Percentiles rank a stretch among this genome's conserved stretches.
Evolutionary conservation across 1,140 invertebrate genomes (phyloP).

Genomic region (Microplitis demolitor): DNA sequence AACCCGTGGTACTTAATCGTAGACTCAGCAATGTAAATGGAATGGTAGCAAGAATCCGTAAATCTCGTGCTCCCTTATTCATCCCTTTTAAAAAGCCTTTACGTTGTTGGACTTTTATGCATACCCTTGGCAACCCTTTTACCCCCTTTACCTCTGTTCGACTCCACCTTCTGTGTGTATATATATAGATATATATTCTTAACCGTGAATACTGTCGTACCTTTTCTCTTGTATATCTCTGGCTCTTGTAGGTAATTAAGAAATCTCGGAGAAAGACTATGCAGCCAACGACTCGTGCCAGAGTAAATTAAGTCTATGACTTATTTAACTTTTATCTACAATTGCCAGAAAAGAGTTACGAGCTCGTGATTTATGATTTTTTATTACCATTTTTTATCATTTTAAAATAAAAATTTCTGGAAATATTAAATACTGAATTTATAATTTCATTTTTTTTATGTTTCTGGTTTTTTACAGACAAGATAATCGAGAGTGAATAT

Average conservation of each 20-base stretch:
- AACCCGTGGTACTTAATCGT: conserved; percentile 44
- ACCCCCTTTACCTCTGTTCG: no score
- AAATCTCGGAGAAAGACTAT: conserved; percentile 52
- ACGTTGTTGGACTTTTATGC: conserved; percentile 30
- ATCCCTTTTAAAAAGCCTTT: conserved; percentile 23
- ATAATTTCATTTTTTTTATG: not conserved
- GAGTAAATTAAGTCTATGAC: conserved; percentile 61
- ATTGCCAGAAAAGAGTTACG: conserved; percentile 53
- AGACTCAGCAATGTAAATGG: not conserved
- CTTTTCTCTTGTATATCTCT: conserved; percentile 19
- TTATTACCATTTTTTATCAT: not conserved
- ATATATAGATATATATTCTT: not conserved
- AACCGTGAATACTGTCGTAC: conserved; percentile 12
- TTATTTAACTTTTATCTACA: conserved; percentile 62
- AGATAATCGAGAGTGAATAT: conserved; percentile 31
- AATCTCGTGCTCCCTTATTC: conserved; percentile 39
- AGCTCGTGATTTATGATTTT: conserved; percentile 8
- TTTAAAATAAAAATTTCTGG: not conserved
- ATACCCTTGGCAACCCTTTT: not conserved
- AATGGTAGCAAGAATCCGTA: conserved; percentile 36
- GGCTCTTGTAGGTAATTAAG: conserved; percentile 53
- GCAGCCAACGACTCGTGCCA: conserved; percentile 31
- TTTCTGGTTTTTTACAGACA: not conserved
- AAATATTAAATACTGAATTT: not conserved
- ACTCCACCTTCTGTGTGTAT: not conserved